A percentile compares a stretch with the other conserved stretches of the same genome.
These are phyloP conservation scores for Phoxinus phoxinus DNA, from an alignment of 2,113 vertebrate species.

Conservation along the genomic window DNA sequence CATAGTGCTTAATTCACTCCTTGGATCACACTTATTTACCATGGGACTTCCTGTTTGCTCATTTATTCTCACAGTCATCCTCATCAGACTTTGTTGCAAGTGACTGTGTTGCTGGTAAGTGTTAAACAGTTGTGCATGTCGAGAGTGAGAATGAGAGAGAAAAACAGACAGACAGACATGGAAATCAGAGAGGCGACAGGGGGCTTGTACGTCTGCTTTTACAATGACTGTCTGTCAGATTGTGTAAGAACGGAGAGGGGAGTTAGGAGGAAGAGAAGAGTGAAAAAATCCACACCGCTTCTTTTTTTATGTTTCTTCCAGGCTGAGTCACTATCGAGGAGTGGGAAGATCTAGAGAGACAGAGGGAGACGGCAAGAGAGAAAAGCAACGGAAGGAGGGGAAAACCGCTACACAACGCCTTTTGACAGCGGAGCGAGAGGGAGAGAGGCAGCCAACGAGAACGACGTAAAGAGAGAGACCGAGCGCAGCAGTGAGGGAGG, in stretches of 20 bases:
- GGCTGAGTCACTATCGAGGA: slow-evolving; percentile 93
- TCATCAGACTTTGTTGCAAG: slow-evolving; percentile 13
- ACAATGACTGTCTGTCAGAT: slow-evolving; percentile 79
- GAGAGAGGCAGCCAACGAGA: slow-evolving; percentile 27
- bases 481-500: slow-evolving; percentile 65
- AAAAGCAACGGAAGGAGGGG: slow-evolving; percentile 54
- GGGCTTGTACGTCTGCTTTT: slow-evolving; percentile 57
- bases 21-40: neutral
- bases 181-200: slow-evolving; percentile 21
- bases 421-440: slow-evolving; percentile 55
- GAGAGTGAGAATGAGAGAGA: slow-evolving; percentile 21
- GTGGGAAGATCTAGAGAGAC: slow-evolving; percentile 82
- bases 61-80: slow-evolving; percentile 1
- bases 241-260: slow-evolving; percentile 74
- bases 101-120: slow-evolving; percentile 10
- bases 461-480: slow-evolving; percentile 58
- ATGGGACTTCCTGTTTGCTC: neutral
- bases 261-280: slow-evolving; percentile 55
- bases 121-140: slow-evolving; percentile 31
- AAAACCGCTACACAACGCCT: slow-evolving; percentile 66
- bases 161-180: slow-evolving; percentile 23
- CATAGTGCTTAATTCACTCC: neutral
- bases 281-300: slow-evolving; percentile 77
- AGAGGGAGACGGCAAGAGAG: slow-evolving; percentile 62
- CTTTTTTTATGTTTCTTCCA: slow-evolving; percentile 80